A percentile compares a stretch with the other conserved stretches of the same genome.
Evolutionary conservation across 2,113 vertebrate genomes (phyloP).

Genomic region (Melanocharis versteri): DNA sequence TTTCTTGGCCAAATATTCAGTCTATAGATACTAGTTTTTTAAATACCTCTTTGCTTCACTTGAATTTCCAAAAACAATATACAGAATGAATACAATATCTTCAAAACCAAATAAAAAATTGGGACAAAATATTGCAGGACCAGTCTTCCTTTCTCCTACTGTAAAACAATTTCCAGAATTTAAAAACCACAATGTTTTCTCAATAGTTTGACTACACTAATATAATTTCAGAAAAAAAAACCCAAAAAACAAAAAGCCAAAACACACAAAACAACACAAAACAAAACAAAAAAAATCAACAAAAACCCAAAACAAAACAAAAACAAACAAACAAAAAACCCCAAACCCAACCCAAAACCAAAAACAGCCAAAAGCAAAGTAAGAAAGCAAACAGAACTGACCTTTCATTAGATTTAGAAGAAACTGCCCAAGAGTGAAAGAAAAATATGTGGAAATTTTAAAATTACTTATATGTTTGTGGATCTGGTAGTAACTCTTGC

Average conservation of each 20-base stretch:
- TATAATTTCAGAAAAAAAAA: neutral
- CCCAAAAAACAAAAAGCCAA: too few relatives aligned
- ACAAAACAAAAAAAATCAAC: too few relatives aligned
- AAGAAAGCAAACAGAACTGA: neutral
- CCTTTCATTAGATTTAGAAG: neutral
- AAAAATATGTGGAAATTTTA: neutral
- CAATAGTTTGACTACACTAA: neutral
- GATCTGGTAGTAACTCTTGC: neutral
- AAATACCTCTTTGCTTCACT: neutral
- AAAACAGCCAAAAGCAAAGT: neutral
- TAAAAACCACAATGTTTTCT: neutral
- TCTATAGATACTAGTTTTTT: neutral
- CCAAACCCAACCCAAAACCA: too few relatives aligned
- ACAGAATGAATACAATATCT: neutral
- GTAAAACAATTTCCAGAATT: neutral
- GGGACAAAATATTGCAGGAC: neutral
- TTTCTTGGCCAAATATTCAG: neutral
- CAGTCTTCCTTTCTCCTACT: neutral
- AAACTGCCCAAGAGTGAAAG: accelerated
- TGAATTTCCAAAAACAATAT: accelerated
- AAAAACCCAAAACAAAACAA: too few relatives aligned
- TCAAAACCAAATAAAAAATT: neutral
- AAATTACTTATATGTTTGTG: neutral
- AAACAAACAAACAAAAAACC: too few relatives aligned
- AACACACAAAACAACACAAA: too few relatives aligned